Evolutionary conservation across 1,140 invertebrate genomes (phyloP).

Genomic region (Drosophila tristis): DNA sequence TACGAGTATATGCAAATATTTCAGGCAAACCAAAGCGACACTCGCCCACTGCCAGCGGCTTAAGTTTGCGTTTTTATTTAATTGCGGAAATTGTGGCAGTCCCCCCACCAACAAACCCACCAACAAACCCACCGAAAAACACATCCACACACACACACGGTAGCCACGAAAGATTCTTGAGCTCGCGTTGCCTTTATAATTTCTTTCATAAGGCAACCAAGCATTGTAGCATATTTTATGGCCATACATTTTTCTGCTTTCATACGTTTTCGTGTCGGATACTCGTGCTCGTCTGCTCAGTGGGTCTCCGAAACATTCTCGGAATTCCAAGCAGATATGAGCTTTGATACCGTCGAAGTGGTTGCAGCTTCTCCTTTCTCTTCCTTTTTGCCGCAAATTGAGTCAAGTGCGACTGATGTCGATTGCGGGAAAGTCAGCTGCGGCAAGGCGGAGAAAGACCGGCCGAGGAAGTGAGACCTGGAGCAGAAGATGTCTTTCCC

Average conservation of each 20-base stretch:
- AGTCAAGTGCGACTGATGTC: slow-evolving; percentile 68
- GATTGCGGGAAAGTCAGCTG: too few species aligned
- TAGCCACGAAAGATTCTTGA: slow-evolving; percentile 37
- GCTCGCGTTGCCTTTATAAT: slow-evolving; percentile 69
- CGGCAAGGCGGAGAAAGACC: slow-evolving; percentile 2
- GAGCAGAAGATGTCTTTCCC: slow-evolving; percentile 22
- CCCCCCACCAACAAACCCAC: slow-evolving; percentile 30
- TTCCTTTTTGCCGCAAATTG: slow-evolving; percentile 53
- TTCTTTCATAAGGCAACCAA: slow-evolving; percentile 77
- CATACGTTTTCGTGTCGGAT: slow-evolving; percentile 62
- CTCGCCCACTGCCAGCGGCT: slow-evolving; percentile 63
- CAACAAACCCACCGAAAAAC: slow-evolving; percentile 1
- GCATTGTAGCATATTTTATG: slow-evolving; percentile 81
- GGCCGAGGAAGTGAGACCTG: not conserved
- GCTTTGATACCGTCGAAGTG: slow-evolving; percentile 70
- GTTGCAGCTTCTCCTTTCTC: slow-evolving; percentile 35
- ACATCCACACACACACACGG: slow-evolving; percentile 8
- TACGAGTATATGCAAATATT: slow-evolving; percentile 73
- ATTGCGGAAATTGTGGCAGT: slow-evolving; percentile 79
- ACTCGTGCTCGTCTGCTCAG: not conserved
- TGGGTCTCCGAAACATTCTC: slow-evolving; percentile 58
- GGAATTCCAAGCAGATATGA: slow-evolving; percentile 76
- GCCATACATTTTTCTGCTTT: slow-evolving; percentile 72
- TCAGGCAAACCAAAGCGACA: slow-evolving; percentile 68
- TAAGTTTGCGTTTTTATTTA: slow-evolving; percentile 83